A percentile compares a stretch with the other conserved stretches of the same genome.
phyloP scores from a whole-genome alignment of 2,888 invertebrate species.

The Sarcophaga variegata region DNA sequence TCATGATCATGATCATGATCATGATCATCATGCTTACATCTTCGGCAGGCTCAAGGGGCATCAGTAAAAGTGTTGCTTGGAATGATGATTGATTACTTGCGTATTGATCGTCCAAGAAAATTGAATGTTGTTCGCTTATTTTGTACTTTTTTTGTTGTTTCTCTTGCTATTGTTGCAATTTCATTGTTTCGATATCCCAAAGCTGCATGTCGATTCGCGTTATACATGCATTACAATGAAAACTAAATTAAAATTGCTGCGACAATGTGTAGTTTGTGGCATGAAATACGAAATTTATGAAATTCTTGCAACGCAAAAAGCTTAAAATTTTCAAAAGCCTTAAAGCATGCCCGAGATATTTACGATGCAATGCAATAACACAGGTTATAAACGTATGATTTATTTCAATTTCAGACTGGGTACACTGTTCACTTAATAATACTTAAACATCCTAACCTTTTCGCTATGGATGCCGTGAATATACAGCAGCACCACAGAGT shows the following conservation, averaged over 20 bases:
- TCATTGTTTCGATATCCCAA: slow-evolving; percentile 42
- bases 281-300: background rate
- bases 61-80: slow-evolving; percentile 72
- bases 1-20: slow-evolving; percentile 33
- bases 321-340: too few species aligned
- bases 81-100: slow-evolving; percentile 73
- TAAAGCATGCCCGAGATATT: too few species aligned
- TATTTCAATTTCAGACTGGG: too few species aligned
- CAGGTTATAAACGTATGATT: too few species aligned
- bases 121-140: background rate
- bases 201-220: slow-evolving; percentile 45
- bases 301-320: slow-evolving; percentile 13
- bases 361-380: too few species aligned
- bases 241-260: slow-evolving; percentile 47
- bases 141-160: background rate
- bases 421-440: too few species aligned
- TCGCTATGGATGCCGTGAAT: too few species aligned
- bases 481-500: too few species aligned
- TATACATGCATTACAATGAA: slow-evolving; percentile 30
- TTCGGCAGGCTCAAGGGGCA: background rate
- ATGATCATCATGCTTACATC: slow-evolving; percentile 12
- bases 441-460: too few species aligned
- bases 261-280: background rate
- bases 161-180: background rate
- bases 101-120: slow-evolving; percentile 48